Evolutionary conservation across 2,113 vertebrate species (phyloP).

Genomic region (Piliocolobus tephrosceles): DNA sequence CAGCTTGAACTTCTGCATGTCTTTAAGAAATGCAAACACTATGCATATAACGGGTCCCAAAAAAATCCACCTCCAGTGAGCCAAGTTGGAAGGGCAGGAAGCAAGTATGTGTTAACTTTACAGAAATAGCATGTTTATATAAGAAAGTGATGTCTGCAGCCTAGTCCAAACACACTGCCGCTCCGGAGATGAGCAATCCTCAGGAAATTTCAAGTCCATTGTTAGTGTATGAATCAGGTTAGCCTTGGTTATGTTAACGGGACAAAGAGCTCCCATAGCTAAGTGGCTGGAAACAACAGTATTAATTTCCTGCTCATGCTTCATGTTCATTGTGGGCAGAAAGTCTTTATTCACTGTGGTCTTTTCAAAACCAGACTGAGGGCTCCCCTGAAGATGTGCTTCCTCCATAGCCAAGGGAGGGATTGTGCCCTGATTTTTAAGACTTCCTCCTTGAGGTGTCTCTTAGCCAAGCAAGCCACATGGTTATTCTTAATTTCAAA

Average conservation of each 20-base stretch:
- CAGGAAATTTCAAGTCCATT: too few relatives aligned
- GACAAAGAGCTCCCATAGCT: neutral
- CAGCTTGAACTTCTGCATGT: slow-evolving; percentile 39
- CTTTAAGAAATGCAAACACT: slow-evolving; percentile 62
- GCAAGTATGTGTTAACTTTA: neutral
- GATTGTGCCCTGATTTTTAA: fast-evolving
- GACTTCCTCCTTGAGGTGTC: neutral
- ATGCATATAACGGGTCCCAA: slow-evolving; percentile 55
- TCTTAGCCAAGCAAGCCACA: neutral
- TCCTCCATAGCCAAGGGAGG: neutral
- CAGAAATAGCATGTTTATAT: slow-evolving; percentile 73
- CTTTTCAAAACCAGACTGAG: neutral
- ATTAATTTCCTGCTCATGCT: neutral
- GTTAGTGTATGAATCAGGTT: fast-evolving
- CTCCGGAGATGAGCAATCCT: neutral
- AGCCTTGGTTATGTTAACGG: neutral
- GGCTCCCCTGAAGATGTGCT: fast-evolving
- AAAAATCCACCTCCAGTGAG: slow-evolving; percentile 64
- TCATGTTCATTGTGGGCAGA: neutral
- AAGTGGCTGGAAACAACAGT: neutral
- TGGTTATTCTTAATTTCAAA: neutral
- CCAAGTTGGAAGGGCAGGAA: slow-evolving; percentile 70
- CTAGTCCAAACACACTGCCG: fast-evolving
- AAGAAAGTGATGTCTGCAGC: slow-evolving; percentile 8
- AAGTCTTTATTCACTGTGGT: neutral